A percentile compares a stretch with the other conserved stretches of the same genome.
These are phyloP conservation scores for Branchinecta lynchi DNA, from an alignment of 1,140 invertebrate species.

Conservation along the genomic window DNA sequence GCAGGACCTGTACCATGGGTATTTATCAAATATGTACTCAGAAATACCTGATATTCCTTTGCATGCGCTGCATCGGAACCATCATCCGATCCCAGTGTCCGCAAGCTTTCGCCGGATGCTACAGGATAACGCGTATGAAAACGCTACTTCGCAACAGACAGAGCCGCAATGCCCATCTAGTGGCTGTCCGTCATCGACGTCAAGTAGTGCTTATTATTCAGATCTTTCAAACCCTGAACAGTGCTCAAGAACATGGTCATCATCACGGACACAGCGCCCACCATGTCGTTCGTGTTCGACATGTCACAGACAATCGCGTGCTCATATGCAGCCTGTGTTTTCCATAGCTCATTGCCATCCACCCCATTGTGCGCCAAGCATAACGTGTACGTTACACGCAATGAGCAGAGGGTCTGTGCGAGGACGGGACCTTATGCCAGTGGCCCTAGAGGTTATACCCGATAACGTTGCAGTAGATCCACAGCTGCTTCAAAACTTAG, in stretches of 20 bases:
- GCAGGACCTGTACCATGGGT: constrained; percentile 17
- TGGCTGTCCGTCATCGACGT: constrained; percentile 20
- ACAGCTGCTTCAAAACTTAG: neutral
- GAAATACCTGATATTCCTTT: constrained; percentile 26
- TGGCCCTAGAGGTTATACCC: constrained; percentile 20
- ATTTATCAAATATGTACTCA: constrained; percentile 27
- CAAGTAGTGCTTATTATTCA: constrained; percentile 27
- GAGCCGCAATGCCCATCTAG: constrained; percentile 18
- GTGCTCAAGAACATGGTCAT: constrained; percentile 22
- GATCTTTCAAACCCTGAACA: constrained; percentile 24
- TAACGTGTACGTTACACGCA: constrained; percentile 3
- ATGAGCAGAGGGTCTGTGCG: constrained; percentile 13
- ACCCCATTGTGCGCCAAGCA: constrained; percentile 6
- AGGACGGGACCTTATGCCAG: constrained; percentile 21
- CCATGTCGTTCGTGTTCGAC: constrained; percentile 17
- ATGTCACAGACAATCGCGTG: constrained; percentile 17
- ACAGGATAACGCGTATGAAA: constrained; percentile 26
- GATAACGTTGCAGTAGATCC: constrained; percentile 20
- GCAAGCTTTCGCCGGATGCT: constrained; percentile 22
- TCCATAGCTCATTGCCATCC: neutral
- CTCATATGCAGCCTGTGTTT: constrained; percentile 17
- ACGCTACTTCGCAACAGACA: constrained; percentile 25
- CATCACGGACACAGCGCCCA: constrained; percentile 21
- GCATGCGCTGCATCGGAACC: neutral
- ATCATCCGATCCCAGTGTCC: constrained; percentile 14